Percentiles rank a stretch among this genome's conserved stretches.
phyloP scores from a whole-genome alignment of 2,888 invertebrate genomes.

The Mechanitis mazaeus region DNA sequence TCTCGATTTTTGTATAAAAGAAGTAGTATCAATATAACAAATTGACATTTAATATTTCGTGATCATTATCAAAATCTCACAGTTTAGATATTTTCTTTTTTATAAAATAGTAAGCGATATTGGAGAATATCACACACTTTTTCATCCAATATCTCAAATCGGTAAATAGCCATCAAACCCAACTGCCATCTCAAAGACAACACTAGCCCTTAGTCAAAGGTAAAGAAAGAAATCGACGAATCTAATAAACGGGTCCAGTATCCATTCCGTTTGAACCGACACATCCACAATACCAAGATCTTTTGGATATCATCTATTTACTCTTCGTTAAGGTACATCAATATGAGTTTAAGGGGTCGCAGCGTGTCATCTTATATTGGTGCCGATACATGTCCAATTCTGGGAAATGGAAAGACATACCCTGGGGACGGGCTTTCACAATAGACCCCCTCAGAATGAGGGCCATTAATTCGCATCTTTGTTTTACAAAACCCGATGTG shows the following conservation, averaged over 20 bases:
- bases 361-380: constrained; percentile 54
- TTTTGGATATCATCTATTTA: constrained; percentile 39
- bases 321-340: constrained; percentile 48
- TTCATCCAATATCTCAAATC: constrained; percentile 39
- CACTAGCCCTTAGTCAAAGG: constrained; percentile 65
- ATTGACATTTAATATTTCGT: background rate
- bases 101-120: background rate
- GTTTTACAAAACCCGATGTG: constrained; percentile 71
- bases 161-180: constrained; percentile 56
- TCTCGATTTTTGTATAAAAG: too few species aligned
- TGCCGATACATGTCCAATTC: constrained; percentile 65
- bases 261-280: constrained; percentile 67
- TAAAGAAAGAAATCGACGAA: constrained; percentile 71
- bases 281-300: constrained; percentile 55
- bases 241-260: constrained; percentile 70
- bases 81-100: background rate
- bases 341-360: constrained; percentile 45
- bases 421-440: constrained; percentile 66
- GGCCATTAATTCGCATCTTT: constrained; percentile 74
- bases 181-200: constrained; percentile 63
- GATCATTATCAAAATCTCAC: background rate
- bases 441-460: constrained; percentile 69
- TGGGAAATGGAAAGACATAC: constrained; percentile 71
- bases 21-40: background rate
- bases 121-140: constrained; percentile 20